Evolutionary conservation across 1,140 invertebrate species (phyloP).

Genomic region (Drosophila leontia): DNA sequence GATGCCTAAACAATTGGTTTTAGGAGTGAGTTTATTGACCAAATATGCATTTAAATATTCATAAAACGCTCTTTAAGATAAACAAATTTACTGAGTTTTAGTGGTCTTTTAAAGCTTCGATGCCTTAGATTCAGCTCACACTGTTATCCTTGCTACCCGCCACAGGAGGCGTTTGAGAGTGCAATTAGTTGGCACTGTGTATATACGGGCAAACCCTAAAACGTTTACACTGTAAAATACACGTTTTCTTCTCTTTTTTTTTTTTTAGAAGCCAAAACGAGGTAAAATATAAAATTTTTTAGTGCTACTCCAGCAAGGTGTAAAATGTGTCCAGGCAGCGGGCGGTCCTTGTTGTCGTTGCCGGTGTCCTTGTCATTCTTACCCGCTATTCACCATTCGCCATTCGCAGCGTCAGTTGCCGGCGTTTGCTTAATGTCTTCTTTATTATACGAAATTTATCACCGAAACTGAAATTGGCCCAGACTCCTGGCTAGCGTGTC

Average conservation of each 20-base stretch:
- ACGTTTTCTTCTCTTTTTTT: slow-evolving; percentile 23
- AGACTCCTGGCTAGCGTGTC: slow-evolving; percentile 29
- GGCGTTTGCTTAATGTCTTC: slow-evolving; percentile 81
- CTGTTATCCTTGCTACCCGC: background rate
- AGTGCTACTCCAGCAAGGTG: slow-evolving; percentile 60
- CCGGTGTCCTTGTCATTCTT: slow-evolving; percentile 55
- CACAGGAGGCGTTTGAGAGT: slow-evolving; percentile 12
- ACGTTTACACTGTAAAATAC: slow-evolving; percentile 69
- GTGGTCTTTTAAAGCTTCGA: slow-evolving; percentile 4
- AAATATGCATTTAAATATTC: slow-evolving; percentile 16
- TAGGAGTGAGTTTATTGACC: slow-evolving; percentile 24
- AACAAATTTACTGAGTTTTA: background rate
- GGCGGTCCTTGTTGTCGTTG: slow-evolving; percentile 67
- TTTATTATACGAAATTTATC: slow-evolving; percentile 82
- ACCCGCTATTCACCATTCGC: slow-evolving; percentile 36
- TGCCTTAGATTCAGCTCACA: background rate
- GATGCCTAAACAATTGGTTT: slow-evolving; percentile 10
- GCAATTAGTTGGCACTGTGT: slow-evolving; percentile 42
- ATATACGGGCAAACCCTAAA: slow-evolving; percentile 54
- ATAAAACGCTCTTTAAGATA: background rate
- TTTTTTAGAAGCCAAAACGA: slow-evolving; percentile 39
- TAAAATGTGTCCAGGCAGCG: slow-evolving; percentile 56
- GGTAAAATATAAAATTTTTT: slow-evolving; percentile 70
- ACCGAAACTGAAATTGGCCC: slow-evolving; percentile 79
- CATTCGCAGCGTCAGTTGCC: slow-evolving; percentile 33